Evolutionary conservation across 1,140 invertebrate genomes (phyloP).

Genomic region (Theocolax elegans): DNA sequence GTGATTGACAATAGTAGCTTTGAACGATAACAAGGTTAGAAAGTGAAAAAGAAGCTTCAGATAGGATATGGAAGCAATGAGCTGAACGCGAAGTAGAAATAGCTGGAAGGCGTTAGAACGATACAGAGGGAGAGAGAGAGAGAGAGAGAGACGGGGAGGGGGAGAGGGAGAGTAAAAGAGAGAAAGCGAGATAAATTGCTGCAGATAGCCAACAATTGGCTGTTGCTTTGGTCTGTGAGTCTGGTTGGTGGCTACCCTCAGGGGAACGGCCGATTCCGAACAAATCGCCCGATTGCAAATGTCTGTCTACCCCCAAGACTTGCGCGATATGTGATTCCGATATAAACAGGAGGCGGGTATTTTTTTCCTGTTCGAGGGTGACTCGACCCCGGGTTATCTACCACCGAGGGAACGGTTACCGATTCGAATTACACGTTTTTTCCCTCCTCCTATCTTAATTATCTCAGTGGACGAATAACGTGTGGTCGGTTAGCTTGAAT

Average conservation of each 20-base stretch:
- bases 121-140: not conserved
- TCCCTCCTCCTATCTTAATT: not conserved
- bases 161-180: not conserved
- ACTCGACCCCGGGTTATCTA: no score
- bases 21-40: no score
- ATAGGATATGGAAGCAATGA: no score
- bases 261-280: constrained; percentile 16
- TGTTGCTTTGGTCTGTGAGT: not conserved
- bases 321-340: not conserved
- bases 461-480: not conserved
- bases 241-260: not conserved
- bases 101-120: not conserved
- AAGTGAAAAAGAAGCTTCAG: no score
- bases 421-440: no score
- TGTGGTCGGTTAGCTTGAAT: not conserved
- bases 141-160: not conserved
- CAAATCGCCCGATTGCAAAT: constrained; percentile 24
- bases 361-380: no score
- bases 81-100: no score
- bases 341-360: not conserved
- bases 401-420: no score
- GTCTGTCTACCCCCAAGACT: not conserved
- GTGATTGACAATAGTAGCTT: no score
- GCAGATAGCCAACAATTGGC: constrained; percentile 7
- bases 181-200: constrained; percentile 21